A percentile compares a stretch with the other conserved stretches of the same genome.
phyloP scores from a whole-genome alignment of 2,888 invertebrate species.

The Schrankia costaestrigalis region DNA sequence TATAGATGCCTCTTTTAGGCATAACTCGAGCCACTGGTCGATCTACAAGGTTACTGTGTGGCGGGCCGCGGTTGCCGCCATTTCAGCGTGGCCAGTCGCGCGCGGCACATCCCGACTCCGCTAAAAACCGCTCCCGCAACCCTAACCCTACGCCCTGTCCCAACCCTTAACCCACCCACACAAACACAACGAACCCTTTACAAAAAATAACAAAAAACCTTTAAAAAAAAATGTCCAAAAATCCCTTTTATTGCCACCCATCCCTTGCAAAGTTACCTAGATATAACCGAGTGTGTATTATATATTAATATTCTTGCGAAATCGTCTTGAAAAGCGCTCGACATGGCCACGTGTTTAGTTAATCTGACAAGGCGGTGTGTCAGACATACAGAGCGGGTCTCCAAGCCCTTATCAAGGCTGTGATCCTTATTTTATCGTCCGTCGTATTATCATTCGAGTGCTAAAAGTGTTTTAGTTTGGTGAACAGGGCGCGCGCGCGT shows the following conservation, averaged over 20 bases:
- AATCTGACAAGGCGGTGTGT: slow-evolving; percentile 9
- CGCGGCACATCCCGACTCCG: slow-evolving; percentile 41
- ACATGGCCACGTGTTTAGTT: slow-evolving; percentile 21
- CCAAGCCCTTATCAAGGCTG: slow-evolving; percentile 49
- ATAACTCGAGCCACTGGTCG: slow-evolving; percentile 46
- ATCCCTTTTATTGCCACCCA: slow-evolving; percentile 5
- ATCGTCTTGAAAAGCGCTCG: slow-evolving; percentile 7
- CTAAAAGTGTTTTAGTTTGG: slow-evolving; percentile 28
- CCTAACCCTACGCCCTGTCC: slow-evolving; percentile 18
- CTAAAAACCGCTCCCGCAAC: slow-evolving; percentile 19
- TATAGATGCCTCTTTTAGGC: slow-evolving; percentile 55
- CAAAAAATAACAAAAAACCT: slow-evolving; percentile 6
- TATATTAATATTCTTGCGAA: slow-evolving; percentile 12
- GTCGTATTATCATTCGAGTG: slow-evolving; percentile 38
- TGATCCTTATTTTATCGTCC: slow-evolving; percentile 37
- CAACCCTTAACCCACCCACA: slow-evolving; percentile 12
- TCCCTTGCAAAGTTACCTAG: slow-evolving; percentile 13
- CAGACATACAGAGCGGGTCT: slow-evolving; percentile 18
- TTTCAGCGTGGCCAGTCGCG: slow-evolving; percentile 51
- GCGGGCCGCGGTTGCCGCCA: slow-evolving; percentile 43
- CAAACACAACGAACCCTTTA: slow-evolving; percentile 12
- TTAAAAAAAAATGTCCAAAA: slow-evolving; percentile 8
- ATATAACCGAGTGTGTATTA: slow-evolving; percentile 12
- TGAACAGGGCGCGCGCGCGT: slow-evolving; percentile 37
- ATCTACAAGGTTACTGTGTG: slow-evolving; percentile 44